Percentiles rank a stretch among this genome's conserved stretches.
phyloP scores from a whole-genome alignment of 2,113 vertebrate species.

The Alectura lathami region DNA sequence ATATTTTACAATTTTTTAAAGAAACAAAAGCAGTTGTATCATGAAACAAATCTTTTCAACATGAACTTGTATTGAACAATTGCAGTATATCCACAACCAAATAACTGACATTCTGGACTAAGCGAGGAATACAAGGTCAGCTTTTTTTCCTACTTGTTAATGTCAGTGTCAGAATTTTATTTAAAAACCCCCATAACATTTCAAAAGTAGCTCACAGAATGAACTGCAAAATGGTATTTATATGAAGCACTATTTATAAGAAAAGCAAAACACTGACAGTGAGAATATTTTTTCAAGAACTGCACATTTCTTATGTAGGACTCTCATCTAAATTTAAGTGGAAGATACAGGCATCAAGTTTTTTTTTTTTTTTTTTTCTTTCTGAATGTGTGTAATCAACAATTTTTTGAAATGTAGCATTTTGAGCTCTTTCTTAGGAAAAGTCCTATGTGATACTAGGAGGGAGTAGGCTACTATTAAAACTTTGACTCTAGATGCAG shows the following conservation, averaged over 20 bases:
- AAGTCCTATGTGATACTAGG: neutral
- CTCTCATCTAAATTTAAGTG: constrained; percentile 56
- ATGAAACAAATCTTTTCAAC: constrained; percentile 47
- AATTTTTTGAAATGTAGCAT: constrained; percentile 21
- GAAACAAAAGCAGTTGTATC: constrained; percentile 45
- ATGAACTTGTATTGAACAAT: constrained; percentile 38
- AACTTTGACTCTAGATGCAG: neutral
- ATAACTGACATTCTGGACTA: constrained; percentile 59
- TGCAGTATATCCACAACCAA: constrained; percentile 43
- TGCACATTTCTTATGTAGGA: constrained; percentile 46
- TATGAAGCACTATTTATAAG: constrained; percentile 50
- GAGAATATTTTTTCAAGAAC: constrained; percentile 34
- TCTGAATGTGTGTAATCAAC: constrained; percentile 1
- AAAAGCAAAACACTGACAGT: constrained; percentile 65
- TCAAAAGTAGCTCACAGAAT: constrained; percentile 51
- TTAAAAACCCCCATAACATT: constrained; percentile 37
- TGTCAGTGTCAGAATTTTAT: constrained; percentile 42
- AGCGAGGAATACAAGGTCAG: constrained; percentile 49
- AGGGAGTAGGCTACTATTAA: neutral
- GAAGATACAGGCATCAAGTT: constrained; percentile 49
- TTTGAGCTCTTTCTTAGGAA: neutral
- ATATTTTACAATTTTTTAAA: constrained; percentile 59
- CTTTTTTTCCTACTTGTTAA: constrained; percentile 24
- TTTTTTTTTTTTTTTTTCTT: constrained; percentile 17
- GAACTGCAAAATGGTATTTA: constrained; percentile 51